Evolutionary conservation across 2,797 vertebrate genomes (phyloP).

Genomic region (Sciaenops ocellatus): DNA sequence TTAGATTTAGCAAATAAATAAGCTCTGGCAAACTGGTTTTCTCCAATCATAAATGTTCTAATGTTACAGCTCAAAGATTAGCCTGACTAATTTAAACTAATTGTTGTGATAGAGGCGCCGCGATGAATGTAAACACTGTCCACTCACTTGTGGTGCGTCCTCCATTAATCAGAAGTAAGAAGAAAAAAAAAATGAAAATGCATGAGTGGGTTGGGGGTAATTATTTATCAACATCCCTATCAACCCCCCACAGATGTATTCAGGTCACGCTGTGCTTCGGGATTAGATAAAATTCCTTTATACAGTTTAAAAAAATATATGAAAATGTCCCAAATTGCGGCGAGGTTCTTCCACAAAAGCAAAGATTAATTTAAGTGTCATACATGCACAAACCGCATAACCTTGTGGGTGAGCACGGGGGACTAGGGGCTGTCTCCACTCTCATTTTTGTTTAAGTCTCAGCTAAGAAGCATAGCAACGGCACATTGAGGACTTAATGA

Average conservation of each 20-base stretch:
- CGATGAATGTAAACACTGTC: not conserved
- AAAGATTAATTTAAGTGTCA: conserved; percentile 32
- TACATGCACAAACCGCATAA: conserved; percentile 12
- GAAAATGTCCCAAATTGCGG: conserved; percentile 18
- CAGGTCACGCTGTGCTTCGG: conserved; percentile 18
- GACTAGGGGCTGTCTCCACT: conserved; percentile 34
- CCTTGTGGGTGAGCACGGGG: conserved; percentile 26
- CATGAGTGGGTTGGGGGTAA: conserved; percentile 5
- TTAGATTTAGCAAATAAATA: not conserved
- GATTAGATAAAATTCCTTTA: not conserved
- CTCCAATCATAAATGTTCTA: not conserved
- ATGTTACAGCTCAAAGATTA: not conserved
- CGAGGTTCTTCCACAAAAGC: conserved; percentile 5
- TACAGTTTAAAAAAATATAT: not conserved
- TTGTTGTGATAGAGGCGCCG: not conserved
- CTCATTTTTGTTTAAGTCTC: conserved; percentile 58
- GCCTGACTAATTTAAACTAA: not conserved
- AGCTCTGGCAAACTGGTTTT: not conserved
- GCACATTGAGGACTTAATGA: conserved; percentile 72
- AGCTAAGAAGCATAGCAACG: conserved; percentile 66
- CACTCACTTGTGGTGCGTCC: not conserved
- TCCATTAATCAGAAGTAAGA: conserved; percentile 28
- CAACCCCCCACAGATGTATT: conserved; percentile 9
- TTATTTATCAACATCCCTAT: conserved; percentile 29
- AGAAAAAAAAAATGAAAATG: conserved; percentile 14